Conservation (phyloP, 2,113 vertebrate genomes). For the Scolopax mira region DNA sequence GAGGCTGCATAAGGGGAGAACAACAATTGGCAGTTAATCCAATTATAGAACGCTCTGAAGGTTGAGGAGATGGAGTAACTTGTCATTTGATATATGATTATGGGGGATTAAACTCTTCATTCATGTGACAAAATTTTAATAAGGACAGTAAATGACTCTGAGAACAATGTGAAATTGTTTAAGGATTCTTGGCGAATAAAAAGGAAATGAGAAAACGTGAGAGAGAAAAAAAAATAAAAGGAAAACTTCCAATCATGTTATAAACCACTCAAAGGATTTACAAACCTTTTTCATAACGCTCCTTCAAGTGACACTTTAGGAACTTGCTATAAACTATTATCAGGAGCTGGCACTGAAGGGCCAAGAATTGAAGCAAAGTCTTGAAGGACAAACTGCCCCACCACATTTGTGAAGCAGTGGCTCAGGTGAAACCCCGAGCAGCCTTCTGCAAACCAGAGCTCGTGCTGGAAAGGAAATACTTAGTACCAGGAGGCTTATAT, state of each 20-base stretch:
- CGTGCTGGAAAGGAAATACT: no score
- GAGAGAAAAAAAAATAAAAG: no score
- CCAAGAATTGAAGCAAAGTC: not conserved
- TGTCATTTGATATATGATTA: not conserved
- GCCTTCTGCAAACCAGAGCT: not conserved
- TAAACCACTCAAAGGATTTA: not conserved
- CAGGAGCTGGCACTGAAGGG: not conserved
- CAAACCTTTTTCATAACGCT: not conserved
- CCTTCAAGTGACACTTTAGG: not conserved
- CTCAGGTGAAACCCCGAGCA: not conserved
- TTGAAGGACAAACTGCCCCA: not conserved
- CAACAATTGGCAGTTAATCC: not conserved
- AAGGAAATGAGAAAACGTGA: not conserved
- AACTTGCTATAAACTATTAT: not conserved
- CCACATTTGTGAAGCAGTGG: not conserved
- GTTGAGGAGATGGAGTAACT: not conserved
- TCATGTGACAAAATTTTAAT: not conserved
- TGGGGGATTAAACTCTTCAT: not conserved
- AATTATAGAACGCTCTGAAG: not conserved
- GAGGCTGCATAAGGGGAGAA: not conserved
- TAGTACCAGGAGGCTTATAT: no score
- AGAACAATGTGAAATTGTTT: not conserved
- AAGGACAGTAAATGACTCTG: not conserved
- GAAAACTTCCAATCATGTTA: not conserved
- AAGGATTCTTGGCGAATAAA: not conserved